phyloP scores from a whole-genome alignment of 2,797 vertebrate genomes.

The Triplophysa bombifrons region DNA sequence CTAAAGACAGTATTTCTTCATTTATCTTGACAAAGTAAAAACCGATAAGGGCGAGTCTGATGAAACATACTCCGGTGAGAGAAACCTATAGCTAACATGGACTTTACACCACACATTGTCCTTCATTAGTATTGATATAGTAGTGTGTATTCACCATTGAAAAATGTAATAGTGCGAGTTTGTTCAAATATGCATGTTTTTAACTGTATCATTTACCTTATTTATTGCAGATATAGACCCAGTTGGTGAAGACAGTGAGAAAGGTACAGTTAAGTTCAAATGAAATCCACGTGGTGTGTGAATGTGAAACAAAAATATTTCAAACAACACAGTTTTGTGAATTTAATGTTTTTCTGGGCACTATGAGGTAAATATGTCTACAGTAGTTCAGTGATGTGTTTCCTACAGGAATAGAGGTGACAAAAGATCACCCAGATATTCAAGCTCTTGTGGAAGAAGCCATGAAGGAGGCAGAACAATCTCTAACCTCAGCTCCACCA shows the following conservation, averaged over 20 bases:
- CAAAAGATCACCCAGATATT: conserved; percentile 84
- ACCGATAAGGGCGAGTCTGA: conserved; percentile 27
- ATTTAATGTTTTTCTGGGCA: not conserved
- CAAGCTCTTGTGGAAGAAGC: conserved; percentile 73
- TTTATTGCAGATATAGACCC: conserved; percentile 9
- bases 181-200: not conserved
- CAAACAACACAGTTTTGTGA: not conserved
- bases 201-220: not conserved
- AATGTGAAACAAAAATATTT: not conserved
- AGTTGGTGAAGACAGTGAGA: conserved; percentile 9
- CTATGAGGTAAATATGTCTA: not conserved
- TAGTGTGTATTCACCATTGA: not conserved
- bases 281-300: not conserved
- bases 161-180: not conserved
- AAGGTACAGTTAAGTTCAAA: not conserved
- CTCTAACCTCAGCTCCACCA: conserved; percentile 59
- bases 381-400: conserved; percentile 6
- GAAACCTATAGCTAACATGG: not conserved
- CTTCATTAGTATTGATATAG: not conserved
- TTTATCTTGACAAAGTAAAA: conserved; percentile 13
- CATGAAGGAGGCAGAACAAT: conserved; percentile 65
- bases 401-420: conserved; percentile 67
- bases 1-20: not conserved
- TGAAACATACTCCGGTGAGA: conserved; percentile 35
- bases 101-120: conserved; percentile 8